Conservation (phyloP, 2,797 vertebrate genomes). For the Rhinella marina region DNA sequence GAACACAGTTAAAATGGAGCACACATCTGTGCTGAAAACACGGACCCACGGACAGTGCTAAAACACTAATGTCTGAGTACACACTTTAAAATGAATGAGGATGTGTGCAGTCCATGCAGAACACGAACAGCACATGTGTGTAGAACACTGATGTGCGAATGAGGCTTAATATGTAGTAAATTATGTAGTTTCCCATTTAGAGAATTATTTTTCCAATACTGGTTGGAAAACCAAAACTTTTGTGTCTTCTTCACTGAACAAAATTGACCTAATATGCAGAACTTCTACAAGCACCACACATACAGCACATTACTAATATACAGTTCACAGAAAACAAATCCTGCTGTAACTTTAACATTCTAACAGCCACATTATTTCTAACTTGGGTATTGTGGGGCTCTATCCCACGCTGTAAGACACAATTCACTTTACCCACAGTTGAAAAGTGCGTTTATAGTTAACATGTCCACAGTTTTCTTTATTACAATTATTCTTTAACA, state of each 20-base stretch:
- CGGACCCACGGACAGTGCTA: no score
- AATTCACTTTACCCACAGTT: background rate
- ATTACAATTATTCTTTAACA: conserved; percentile 34
- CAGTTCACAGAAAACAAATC: background rate
- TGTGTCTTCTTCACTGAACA: background rate
- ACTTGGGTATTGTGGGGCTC: background rate
- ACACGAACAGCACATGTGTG: no score
- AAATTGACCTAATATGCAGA: background rate
- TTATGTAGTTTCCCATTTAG: no score
- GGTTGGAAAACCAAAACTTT: background rate
- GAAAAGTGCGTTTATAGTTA: background rate
- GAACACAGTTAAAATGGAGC: no score
- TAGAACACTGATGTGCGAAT: no score
- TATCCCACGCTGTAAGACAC: background rate
- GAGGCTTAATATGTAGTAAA: no score
- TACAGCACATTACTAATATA: no score
- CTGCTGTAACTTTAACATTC: background rate
- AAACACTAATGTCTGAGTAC: no score
- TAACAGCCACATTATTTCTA: background rate
- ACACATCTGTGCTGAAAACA: no score
- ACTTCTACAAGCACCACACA: background rate
- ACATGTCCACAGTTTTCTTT: background rate
- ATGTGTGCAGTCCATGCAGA: no score
- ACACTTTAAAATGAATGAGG: no score
- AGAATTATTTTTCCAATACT: no score